Percentiles rank a stretch among this genome's conserved stretches.
Conservation (phyloP, 2,797 vertebrate genomes). For the Anguilla megastoma region DNA sequence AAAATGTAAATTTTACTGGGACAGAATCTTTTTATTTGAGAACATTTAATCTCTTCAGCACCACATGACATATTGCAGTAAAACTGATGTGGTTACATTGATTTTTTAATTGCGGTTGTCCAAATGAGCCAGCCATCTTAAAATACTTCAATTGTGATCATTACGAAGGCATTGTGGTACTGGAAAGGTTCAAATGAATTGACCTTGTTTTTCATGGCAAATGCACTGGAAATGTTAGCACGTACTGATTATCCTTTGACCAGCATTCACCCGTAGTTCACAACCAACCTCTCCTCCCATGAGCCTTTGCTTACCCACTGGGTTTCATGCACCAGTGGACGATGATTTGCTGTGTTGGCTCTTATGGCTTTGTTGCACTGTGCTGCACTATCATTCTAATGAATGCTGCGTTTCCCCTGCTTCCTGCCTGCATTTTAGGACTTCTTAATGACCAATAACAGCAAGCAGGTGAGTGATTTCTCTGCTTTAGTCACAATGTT, state of each 20-base stretch:
- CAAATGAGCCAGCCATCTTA: slow-evolving; percentile 13
- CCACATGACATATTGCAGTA: slow-evolving; percentile 1
- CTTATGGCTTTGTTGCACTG: slow-evolving; percentile 66
- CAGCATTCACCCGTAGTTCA: not conserved
- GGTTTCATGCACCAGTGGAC: not conserved
- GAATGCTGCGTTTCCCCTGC: slow-evolving; percentile 65
- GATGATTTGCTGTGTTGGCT: slow-evolving; percentile 34
- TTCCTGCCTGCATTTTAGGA: slow-evolving; percentile 80
- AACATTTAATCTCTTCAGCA: slow-evolving; percentile 31
- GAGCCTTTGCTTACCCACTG: slow-evolving; percentile 11
- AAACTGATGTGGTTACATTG: slow-evolving; percentile 12
- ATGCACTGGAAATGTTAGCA: slow-evolving; percentile 17
- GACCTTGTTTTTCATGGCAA: slow-evolving; percentile 14
- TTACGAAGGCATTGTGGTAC: slow-evolving; percentile 10
- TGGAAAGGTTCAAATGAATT: slow-evolving; percentile 34
- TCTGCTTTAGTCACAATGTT: not conserved
- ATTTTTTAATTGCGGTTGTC: not conserved
- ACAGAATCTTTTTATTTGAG: slow-evolving; percentile 15
- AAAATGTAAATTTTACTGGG: slow-evolving; percentile 23
- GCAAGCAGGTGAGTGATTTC: slow-evolving; percentile 77
- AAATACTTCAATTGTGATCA: not conserved
- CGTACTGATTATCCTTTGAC: not conserved
- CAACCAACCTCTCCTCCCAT: not conserved
- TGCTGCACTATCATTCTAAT: slow-evolving; percentile 70
- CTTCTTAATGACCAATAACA: slow-evolving; percentile 82